Evolutionary conservation across 1,140 invertebrate genomes (phyloP), one percentile per base, ranked within the genome.

Genomic region (Drosophila pachea): DNA sequence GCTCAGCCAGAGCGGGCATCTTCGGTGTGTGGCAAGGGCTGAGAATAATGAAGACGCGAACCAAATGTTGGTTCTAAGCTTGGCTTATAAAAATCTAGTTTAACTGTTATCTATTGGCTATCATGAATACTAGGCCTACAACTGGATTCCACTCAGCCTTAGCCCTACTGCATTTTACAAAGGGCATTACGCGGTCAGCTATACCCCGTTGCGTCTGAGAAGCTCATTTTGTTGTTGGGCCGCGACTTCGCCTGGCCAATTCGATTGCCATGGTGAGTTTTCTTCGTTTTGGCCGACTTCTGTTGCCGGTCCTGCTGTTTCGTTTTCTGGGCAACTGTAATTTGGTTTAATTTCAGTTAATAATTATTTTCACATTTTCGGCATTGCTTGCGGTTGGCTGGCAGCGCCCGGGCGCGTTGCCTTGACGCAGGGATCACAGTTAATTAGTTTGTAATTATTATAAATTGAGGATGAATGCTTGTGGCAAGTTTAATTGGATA

Each of bases 381-480:
- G 81, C 67, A 74, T 86, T 77, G 65, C 76, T 81, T 77, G 82
- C 49, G 82, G 81, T 86, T 67, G 77, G 36, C 66, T 54, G 53
- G 40, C 40, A 42, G 40, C 40, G 5, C 43, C 7, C 22, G 55
- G 40, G 36, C 31, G 16, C 48, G 76, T 86, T 86, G 81, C 81
- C 81, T 68, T 58, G 79, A 63, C 68, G 43, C 16, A 59, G 69
- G 76, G 82, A 86, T 86, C 82, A 70, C 67, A 86, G 81, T 86
- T 86, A 86, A 86, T 86, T 86, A 86, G 81, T 86, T 86, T 86
- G 81, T 86, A 86, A 86, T 86, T 86, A 86, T 86, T 86, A 86
- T 86, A 86, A 86, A 86, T 86, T 86, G 81, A 82, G 82, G 82
- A 86, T 86, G 81, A 86, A 86, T 86, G 82, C 81, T 86, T 86